A percentile compares a stretch with the other conserved stretches of the same genome.
Conservation (phyloP, 2,888 invertebrate species). For the Heteromyza rotundicornis region DNA sequence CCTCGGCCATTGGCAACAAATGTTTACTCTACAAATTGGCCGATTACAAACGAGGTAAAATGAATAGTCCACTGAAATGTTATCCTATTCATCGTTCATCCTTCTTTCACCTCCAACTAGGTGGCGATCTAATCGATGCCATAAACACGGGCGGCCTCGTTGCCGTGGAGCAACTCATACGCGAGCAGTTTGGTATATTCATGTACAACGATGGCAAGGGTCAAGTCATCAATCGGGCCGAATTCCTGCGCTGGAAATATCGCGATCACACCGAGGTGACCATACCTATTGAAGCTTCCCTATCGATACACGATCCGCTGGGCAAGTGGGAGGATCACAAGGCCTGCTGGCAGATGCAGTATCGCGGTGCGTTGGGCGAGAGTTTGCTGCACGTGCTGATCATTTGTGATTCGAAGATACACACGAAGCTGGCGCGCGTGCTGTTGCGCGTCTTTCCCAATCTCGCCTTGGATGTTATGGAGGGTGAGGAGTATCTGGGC, state of each 20-base stretch:
- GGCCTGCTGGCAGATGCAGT: conserved; percentile 98
- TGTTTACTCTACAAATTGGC: conserved; percentile 86
- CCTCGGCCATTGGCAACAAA: conserved; percentile 79
- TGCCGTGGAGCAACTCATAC: conserved; percentile 83
- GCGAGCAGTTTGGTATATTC: conserved; percentile 84
- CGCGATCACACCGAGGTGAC: conserved; percentile 82
- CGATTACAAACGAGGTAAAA: conserved; percentile 86
- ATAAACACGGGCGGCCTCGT: conserved; percentile 83
- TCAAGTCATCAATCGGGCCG: conserved; percentile 83
- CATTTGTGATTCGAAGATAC: conserved; percentile 87
- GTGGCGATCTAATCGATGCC: conserved; percentile 87
- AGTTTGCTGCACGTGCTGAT: conserved; percentile 92
- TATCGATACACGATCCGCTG: conserved; percentile 84
- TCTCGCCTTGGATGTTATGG: conserved; percentile 90
- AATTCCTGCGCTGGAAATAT: conserved; percentile 89
- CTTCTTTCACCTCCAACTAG: conserved; percentile 60
- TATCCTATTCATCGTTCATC: not conserved
- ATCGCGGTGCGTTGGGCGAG: conserved; percentile 93
- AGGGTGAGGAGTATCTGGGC: conserved; percentile 96
- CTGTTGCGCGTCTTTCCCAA: conserved; percentile 91
- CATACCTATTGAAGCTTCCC: conserved; percentile 85
- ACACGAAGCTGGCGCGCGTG: conserved; percentile 78
- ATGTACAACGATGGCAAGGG: conserved; percentile 89
- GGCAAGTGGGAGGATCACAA: conserved; percentile 89
- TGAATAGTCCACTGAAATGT: not conserved